Evolutionary conservation across 1,140 invertebrate species (phyloP), one percentile per base, ranked within the genome.

Genomic region (Manduca sexta): DNA sequence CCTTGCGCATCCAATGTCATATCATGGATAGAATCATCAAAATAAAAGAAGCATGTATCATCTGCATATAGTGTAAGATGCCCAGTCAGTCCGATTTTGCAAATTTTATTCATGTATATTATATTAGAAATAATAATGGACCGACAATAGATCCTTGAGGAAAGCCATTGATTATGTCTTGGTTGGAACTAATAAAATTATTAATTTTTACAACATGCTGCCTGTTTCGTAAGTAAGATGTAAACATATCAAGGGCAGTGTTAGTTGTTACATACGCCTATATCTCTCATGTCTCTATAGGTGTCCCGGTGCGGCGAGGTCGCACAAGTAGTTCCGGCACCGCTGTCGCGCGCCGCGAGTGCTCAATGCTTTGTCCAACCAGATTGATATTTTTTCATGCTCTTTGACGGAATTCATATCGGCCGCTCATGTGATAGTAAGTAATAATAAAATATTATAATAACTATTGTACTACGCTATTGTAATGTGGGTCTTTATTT

Each of bases 21-120:
- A 6, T 38, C 18, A 3, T 39, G 33, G 7, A 50, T 38, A 11
- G 33, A 44, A 41, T 51, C 45, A 54, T 58, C 48, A 37, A 51
- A 52, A 33, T 48, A 43, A 35, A 46, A 33, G 51, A 57, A 57
- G 51, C 52, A 54, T 62, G 50, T 69, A 51, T 53, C 49, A 52
- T 55, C 45, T 44, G 52, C 55, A 58, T 59, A 46, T 63, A 52
- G 54, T 12, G 38, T 41, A 39, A 42, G 21, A 29, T 39, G 45
- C 3, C 51, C 43, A 18, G 16, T 37, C 35, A 42, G 14, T 17
- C n/a, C 18, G 7, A 31, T 37, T 17, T 17, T 38, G 26, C 11
- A 2, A n/a, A 45, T 39, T n/a, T n/a, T n/a, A n/a, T n/a, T n/a
- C n/a, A n/a, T n/a, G n/a, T n/a, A n/a, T n/a, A n/a, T n/a, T n/a